These are phyloP conservation scores for Strongylocentrotus purpuratus DNA, from an alignment of 35 echinoderm and acorn worm genomes.

Conservation along the genomic window DNA sequence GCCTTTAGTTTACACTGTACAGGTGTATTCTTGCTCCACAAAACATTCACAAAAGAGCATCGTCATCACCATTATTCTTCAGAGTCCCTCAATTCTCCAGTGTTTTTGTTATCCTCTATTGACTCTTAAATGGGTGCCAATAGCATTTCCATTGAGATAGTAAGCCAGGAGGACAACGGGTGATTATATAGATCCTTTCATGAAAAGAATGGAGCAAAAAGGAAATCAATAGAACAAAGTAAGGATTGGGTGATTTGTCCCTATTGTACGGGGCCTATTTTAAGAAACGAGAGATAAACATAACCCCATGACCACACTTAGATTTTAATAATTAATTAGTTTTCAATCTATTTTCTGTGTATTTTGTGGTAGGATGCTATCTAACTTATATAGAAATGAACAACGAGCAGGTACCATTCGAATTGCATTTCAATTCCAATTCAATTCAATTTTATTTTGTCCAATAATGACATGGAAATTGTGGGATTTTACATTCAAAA, in stretches of 20 bases:
- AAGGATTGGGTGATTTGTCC: background rate
- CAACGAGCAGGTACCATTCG: too few relatives aligned
- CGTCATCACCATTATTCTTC: background rate
- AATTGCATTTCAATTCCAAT: too few relatives aligned
- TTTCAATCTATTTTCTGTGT: background rate
- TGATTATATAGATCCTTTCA: slow-evolving; percentile 22
- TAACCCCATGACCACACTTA: background rate
- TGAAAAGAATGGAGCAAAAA: background rate
- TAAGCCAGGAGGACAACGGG: background rate
- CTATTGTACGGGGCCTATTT: background rate
- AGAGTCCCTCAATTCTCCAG: background rate
- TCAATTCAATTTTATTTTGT: too few relatives aligned
- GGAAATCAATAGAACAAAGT: background rate
- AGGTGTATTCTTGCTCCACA: background rate
- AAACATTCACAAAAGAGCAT: background rate
- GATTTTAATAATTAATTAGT: background rate
- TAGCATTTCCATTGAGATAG: background rate
- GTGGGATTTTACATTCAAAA: too few relatives aligned
- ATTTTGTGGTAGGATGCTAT: too few relatives aligned
- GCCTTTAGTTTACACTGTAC: too few relatives aligned
- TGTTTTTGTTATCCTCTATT: background rate
- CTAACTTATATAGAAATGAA: too few relatives aligned
- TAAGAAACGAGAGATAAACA: background rate
- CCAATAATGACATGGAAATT: too few relatives aligned
- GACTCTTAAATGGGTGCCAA: slow-evolving; percentile 23